Percentiles rank a stretch among this genome's conserved stretches.
These are phyloP conservation scores for Drosophila pseudotakahashii DNA, from an alignment of 2,888 invertebrate genomes.

Conservation along the genomic window DNA sequence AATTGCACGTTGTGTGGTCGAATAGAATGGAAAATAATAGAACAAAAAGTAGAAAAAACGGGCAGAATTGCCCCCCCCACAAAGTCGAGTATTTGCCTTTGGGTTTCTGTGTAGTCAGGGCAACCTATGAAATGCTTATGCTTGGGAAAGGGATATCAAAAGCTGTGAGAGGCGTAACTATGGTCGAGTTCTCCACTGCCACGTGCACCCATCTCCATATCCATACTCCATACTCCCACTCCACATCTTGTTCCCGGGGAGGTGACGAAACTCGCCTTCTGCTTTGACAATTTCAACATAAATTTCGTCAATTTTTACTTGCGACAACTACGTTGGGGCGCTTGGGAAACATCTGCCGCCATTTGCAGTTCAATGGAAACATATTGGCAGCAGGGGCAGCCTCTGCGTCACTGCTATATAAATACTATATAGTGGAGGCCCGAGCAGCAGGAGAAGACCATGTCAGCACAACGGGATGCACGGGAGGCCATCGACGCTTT, in stretches of 20 bases:
- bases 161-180: conserved; percentile 21
- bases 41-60: conserved; percentile 1
- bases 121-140: conserved; percentile 21
- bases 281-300: conserved; percentile 70
- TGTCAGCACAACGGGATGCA: conserved; percentile 47
- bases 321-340: conserved; percentile 66
- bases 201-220: conserved; percentile 28
- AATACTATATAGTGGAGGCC: neutral
- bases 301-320: conserved; percentile 71
- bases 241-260: conserved; percentile 4
- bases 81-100: conserved; percentile 3
- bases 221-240: neutral
- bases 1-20: conserved; percentile 76
- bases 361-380: conserved; percentile 69
- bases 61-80: conserved; percentile 18
- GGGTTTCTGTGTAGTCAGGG: conserved; percentile 13
- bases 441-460: conserved; percentile 23
- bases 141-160: conserved; percentile 6
- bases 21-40: conserved; percentile 54
- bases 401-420: conserved; percentile 31
- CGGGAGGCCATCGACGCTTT: conserved; percentile 26
- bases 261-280: conserved; percentile 45
- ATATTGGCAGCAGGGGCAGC: conserved; percentile 56
- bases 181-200: conserved; percentile 21
- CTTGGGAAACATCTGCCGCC: conserved; percentile 64